These are phyloP conservation scores for Podargus strigoides DNA, from an alignment of 2,797 vertebrate genomes.

Conservation along the genomic window DNA sequence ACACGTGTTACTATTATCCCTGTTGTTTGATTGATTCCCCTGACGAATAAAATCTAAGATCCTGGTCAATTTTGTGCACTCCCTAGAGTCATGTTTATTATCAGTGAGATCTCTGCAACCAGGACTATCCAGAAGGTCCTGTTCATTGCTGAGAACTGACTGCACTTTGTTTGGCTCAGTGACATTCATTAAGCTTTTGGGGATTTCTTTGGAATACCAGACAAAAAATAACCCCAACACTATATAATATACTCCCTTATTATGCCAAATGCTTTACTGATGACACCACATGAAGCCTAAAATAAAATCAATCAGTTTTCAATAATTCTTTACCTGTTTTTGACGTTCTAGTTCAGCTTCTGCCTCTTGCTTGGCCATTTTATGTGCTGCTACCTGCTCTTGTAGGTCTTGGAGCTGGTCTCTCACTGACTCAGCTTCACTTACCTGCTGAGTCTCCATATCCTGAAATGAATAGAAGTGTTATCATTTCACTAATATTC, in stretches of 20 bases:
- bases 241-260: background rate
- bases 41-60: background rate
- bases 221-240: background rate
- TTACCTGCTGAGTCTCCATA: constrained; percentile 86
- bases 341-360: constrained; percentile 90
- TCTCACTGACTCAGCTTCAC: constrained; percentile 86
- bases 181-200: background rate
- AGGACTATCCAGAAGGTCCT: background rate
- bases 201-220: background rate
- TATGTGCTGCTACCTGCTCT: constrained; percentile 82
- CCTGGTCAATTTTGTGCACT: background rate
- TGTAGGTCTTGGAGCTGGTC: constrained; percentile 88
- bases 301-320: background rate
- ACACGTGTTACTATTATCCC: background rate
- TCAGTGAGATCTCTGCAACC: background rate
- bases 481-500: background rate
- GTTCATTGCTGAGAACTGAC: background rate
- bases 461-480: constrained; percentile 76
- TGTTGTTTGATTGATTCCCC: background rate
- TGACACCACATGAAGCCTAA: background rate
- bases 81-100: background rate
- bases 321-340: constrained; percentile 81
- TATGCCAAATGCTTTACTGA: background rate
- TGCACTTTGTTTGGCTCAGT: background rate
- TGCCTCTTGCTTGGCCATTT: constrained; percentile 83